Percentiles rank a stretch among this genome's conserved stretches.
Conservation (phyloP, 2,797 vertebrate genomes). For the Percopsis omiscomaycus region DNA sequence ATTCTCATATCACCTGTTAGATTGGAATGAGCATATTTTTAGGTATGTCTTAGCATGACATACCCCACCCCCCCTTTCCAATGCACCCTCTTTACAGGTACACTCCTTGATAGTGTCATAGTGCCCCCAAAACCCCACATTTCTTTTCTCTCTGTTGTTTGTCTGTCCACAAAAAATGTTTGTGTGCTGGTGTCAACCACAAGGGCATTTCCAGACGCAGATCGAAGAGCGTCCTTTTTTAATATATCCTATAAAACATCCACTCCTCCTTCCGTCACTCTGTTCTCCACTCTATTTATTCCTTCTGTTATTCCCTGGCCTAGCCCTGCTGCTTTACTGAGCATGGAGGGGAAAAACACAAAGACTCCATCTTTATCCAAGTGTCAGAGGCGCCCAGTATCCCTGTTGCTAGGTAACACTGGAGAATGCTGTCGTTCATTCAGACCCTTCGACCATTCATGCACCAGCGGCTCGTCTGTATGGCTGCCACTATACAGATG, state of each 20-base stretch:
- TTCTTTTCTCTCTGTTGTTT: slow-evolving; percentile 13
- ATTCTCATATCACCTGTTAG: slow-evolving; percentile 21
- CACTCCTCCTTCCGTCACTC: slow-evolving; percentile 26
- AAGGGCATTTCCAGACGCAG: no score
- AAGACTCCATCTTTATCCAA: slow-evolving; percentile 76
- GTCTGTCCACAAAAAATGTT: slow-evolving; percentile 11
- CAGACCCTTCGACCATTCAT: slow-evolving; percentile 74
- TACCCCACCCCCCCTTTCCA: slow-evolving; percentile 13
- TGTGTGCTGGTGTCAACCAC: no score
- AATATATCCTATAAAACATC: not conserved
- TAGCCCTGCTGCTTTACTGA: slow-evolving; percentile 61
- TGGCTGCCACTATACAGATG: slow-evolving; percentile 55
- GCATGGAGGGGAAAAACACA: slow-evolving; percentile 62
- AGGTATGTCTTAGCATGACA: not conserved
- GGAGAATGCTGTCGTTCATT: slow-evolving; percentile 79
- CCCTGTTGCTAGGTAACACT: slow-evolving; percentile 84
- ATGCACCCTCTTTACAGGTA: slow-evolving; percentile 9
- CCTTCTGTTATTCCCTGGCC: slow-evolving; percentile 51
- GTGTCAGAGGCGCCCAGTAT: slow-evolving; percentile 75
- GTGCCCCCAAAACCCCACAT: not conserved
- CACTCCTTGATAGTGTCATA: slow-evolving; percentile 14
- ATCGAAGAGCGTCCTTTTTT: no score
- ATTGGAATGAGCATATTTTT: slow-evolving; percentile 4
- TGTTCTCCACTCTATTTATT: slow-evolving; percentile 12
- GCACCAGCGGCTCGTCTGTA: slow-evolving; percentile 62